These are phyloP conservation scores for Muscicapa adusta DNA, from an alignment of 2,113 vertebrate genomes.

Conservation along the genomic window DNA sequence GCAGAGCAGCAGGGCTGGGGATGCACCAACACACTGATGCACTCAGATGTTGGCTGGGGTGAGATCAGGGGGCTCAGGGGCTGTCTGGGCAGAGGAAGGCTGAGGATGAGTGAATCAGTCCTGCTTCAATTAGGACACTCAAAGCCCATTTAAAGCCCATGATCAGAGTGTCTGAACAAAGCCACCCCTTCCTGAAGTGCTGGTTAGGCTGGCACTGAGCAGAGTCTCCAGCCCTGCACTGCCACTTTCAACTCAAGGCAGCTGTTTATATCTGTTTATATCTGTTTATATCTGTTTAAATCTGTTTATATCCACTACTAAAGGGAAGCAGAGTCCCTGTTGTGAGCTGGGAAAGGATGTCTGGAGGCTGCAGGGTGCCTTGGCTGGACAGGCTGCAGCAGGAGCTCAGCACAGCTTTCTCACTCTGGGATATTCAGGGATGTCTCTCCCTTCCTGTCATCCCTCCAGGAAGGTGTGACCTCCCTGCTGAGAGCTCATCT, in stretches of 20 bases:
- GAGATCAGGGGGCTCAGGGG: not conserved
- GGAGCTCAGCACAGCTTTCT: not conserved
- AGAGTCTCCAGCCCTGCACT: not conserved
- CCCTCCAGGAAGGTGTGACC: not conserved
- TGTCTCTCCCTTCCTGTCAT: not conserved
- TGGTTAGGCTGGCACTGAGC: not conserved
- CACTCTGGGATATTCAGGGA: not conserved
- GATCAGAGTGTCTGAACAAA: not conserved
- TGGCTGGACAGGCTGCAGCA: fast-evolving
- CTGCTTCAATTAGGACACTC: not conserved
- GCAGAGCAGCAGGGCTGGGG: not conserved
- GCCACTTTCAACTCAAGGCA: not conserved
- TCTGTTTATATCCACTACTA: not conserved
- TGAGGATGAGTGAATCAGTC: not conserved
- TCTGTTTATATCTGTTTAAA: no score
- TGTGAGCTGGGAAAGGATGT: not conserved
- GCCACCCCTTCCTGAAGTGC: not conserved
- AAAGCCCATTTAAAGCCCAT: not conserved
- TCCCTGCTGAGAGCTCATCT: not conserved
- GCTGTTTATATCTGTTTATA: not conserved
- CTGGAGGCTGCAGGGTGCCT: not conserved
- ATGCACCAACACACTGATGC: not conserved
- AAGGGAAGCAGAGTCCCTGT: not conserved
- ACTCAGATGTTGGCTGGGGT: fast-evolving
- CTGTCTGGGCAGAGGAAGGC: not conserved